These are phyloP conservation scores for Pelobates fuscus DNA, from an alignment of 2,113 vertebrate species.

Conservation along the genomic window DNA sequence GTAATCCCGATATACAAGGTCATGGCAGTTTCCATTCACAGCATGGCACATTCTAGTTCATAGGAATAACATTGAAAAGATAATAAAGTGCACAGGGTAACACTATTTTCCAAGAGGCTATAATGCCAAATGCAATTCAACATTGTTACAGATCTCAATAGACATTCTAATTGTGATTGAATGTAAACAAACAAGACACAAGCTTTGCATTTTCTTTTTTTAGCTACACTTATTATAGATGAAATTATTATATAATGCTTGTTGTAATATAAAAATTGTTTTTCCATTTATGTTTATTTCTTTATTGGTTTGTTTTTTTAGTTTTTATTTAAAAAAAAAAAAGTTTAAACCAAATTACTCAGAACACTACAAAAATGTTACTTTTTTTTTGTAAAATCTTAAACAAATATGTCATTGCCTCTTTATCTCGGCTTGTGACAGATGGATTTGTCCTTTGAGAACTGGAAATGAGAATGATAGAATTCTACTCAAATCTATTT, in stretches of 20 bases:
- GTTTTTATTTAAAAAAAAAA: too few species aligned
- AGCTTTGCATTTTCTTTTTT: background rate
- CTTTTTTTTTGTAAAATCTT: constrained; percentile 63
- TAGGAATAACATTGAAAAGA: background rate
- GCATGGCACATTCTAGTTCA: background rate
- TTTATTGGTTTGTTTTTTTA: too few species aligned
- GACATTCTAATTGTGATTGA: background rate
- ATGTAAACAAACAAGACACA: background rate
- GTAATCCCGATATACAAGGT: background rate
- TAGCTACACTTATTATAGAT: background rate
- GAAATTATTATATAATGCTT: background rate
- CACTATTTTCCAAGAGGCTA: background rate
- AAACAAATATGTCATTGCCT: constrained; percentile 72
- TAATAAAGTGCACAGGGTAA: background rate
- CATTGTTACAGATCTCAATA: background rate
- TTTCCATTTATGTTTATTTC: background rate
- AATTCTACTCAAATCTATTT: constrained; percentile 54
- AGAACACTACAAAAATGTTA: constrained; percentile 63
- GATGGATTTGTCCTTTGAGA: constrained; percentile 61
- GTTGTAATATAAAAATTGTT: background rate
- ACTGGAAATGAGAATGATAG: constrained; percentile 53
- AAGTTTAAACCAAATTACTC: background rate
- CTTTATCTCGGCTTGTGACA: constrained; percentile 63
- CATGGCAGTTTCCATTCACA: background rate
- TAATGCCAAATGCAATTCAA: background rate